Percentiles rank a stretch among this genome's conserved stretches.
These are phyloP conservation scores for Cryptocheilus praepositus DNA, from an alignment of 2,888 invertebrate genomes.

Conservation along the genomic window DNA sequence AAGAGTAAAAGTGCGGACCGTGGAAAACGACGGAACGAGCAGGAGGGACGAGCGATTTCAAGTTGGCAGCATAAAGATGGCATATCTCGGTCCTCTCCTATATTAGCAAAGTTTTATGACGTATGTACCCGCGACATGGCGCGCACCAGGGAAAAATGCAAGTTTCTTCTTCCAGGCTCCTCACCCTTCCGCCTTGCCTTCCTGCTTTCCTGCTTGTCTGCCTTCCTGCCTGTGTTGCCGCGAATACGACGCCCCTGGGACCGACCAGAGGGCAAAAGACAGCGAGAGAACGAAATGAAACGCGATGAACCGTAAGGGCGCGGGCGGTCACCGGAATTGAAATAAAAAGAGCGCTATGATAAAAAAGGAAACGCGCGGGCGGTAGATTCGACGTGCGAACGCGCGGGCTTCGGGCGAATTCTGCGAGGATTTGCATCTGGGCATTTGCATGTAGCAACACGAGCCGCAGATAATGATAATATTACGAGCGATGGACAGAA, in stretches of 20 bases:
- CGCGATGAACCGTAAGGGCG: neutral
- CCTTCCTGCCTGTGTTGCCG: neutral
- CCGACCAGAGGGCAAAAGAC: too few relatives aligned
- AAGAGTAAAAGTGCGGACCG: slow-evolving; percentile 23
- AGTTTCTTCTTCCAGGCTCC: slow-evolving; percentile 32
- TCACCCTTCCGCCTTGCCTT: slow-evolving; percentile 32
- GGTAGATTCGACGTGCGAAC: too few relatives aligned
- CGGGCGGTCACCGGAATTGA: too few relatives aligned
- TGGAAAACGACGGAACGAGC: slow-evolving; percentile 24
- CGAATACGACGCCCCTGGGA: slow-evolving; percentile 5
- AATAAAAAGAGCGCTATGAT: too few relatives aligned
- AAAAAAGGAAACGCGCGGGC: too few relatives aligned
- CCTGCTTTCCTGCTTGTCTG: neutral
- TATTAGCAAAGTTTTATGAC: slow-evolving; percentile 56
- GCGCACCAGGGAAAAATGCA: slow-evolving; percentile 39
- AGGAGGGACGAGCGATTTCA: slow-evolving; percentile 39
- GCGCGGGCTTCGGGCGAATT: too few relatives aligned
- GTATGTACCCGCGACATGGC: slow-evolving; percentile 36
- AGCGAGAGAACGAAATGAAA: neutral
- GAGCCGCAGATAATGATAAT: too few relatives aligned
- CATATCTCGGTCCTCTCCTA: slow-evolving; percentile 32
- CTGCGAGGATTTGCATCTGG: too few relatives aligned
- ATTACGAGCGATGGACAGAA: too few relatives aligned
- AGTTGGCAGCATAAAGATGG: slow-evolving; percentile 42
- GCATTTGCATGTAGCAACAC: too few relatives aligned